Evolutionary conservation across 2,797 vertebrate species (phyloP).

Genomic region (Acrossocheilus fasciatus): DNA sequence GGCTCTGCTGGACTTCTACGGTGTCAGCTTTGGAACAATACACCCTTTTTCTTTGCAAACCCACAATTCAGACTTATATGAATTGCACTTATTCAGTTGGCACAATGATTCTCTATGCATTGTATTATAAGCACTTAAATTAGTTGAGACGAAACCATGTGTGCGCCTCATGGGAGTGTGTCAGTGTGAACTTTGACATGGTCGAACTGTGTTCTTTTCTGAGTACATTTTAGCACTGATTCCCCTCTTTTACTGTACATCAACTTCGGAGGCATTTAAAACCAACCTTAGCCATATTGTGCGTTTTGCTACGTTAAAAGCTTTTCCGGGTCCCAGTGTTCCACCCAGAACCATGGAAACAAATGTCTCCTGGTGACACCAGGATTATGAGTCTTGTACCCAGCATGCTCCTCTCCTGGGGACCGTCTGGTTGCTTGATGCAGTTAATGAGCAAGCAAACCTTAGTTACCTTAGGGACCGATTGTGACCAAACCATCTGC

Average conservation of each 20-base stretch:
- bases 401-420: constrained; percentile 38
- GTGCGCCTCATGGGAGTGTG: not conserved
- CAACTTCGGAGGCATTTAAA: not conserved
- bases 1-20: not conserved
- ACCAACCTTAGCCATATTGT: not conserved
- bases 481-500: constrained; percentile 42
- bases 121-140: constrained; percentile 9
- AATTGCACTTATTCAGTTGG: not conserved
- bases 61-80: constrained; percentile 12
- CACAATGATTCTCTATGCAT: constrained; percentile 32
- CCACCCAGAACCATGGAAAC: constrained; percentile 12
- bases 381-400: constrained; percentile 16
- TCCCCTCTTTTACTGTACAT: not conserved
- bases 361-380: constrained; percentile 27
- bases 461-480: constrained; percentile 6
- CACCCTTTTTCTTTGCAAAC: not conserved
- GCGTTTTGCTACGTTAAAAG: not conserved
- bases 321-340: not conserved
- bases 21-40: constrained; percentile 22
- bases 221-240: not conserved
- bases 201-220: not conserved
- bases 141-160: not conserved
- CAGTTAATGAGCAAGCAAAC: constrained; percentile 57
- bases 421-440: not conserved
- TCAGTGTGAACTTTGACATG: constrained; percentile 3